Base-by-base conservation (phyloP, 2,797 vertebrate genomes). In the Cheirogaleus major region DNA sequence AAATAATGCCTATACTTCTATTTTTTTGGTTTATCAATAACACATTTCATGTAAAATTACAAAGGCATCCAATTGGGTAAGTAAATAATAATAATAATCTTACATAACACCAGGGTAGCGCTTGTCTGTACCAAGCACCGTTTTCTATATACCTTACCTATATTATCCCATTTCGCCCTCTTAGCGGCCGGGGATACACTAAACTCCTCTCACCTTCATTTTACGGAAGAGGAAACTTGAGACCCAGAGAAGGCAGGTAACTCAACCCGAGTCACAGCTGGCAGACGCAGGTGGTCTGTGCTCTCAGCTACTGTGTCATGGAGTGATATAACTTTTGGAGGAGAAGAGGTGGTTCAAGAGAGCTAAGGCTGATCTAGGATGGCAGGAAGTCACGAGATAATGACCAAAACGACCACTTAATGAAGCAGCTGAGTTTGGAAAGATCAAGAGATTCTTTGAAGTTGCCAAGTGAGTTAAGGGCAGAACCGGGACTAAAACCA, bases 341-440 rank as follows among this genome's bases (percentile, higher is more conserved):
- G 69, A 87, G 89, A 87, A 89, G 92, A 69, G 59, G 3, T 15
- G 11, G 10, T n/a, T 69, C 72, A 70, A 65, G 48, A 69, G 14
- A 59, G 82, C 7, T 87, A 61, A 75, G 32, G 20, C 38, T 87
- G 63, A 48, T 17, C 41, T 65, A 38, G 30, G 27, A 79, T 45
- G 55, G 59, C 87, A 95, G 61, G 61, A 81, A 81, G 65, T 75
- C 78, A 91, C 91, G 32, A 91, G 91, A 91, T 82, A 90, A 91
- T 78, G 76, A 72, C 32, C 70, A 9, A 61, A 23, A 69, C 7
- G 67, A 41, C 72, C 48, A 84, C 63, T 93, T 57, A 89, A 59
- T 55, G 75, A 89, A 61, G 61, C 48, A 88, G 18, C 59, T 81
- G 6, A 55, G 43, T 55, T 55, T 80, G 45, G 48, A 80, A 38